Evolutionary conservation across 2,797 vertebrate species (phyloP).

Genomic region (Syndactyla subalaris): DNA sequence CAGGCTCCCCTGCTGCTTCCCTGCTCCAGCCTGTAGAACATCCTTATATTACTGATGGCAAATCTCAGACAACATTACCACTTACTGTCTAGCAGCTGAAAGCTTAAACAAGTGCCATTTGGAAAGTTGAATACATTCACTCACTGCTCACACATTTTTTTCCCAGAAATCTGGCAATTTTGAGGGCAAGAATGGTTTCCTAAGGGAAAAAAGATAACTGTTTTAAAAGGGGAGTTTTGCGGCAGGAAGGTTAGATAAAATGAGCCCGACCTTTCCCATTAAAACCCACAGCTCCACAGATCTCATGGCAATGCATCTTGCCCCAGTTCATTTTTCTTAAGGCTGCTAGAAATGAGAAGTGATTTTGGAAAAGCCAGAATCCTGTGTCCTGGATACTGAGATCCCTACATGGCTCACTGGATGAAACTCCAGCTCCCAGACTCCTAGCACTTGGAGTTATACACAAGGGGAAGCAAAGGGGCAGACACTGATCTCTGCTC

Average conservation of each 20-base stretch:
- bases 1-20: neutral
- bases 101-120: neutral
- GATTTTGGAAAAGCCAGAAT: neutral
- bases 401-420: fast-evolving
- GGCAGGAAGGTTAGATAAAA: neutral
- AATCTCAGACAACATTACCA: neutral
- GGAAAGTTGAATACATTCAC: neutral
- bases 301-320: neutral
- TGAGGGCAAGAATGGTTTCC: neutral
- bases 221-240: neutral
- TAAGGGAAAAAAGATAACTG: neutral
- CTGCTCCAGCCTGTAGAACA: neutral
- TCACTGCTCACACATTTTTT: neutral
- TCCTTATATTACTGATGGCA: neutral
- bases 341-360: neutral
- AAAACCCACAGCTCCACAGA: neutral
- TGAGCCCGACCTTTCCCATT: neutral
- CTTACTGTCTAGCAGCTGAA: neutral
- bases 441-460: fast-evolving
- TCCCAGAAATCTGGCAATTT: neutral
- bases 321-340: neutral
- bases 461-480: neutral
- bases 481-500: neutral
- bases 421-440: neutral
- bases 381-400: neutral